Conservation (phyloP, 1,140 invertebrate species). For the Chlorops oryzae region DNA sequence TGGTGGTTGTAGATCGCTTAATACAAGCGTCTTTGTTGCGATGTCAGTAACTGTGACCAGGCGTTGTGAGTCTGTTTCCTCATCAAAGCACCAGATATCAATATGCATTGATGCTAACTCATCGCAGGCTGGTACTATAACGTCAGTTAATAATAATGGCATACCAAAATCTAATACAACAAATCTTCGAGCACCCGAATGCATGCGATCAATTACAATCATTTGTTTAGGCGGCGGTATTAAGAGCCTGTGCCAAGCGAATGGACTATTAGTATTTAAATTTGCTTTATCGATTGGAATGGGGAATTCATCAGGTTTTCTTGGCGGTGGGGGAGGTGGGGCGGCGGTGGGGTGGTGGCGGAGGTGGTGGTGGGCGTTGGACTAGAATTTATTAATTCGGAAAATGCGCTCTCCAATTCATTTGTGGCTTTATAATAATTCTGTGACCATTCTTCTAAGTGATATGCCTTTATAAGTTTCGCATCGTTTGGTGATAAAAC, state of each 20-base stretch:
- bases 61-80: slow-evolving; percentile 75
- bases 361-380: too few species aligned
- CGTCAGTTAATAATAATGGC: slow-evolving; percentile 76
- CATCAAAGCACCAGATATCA: slow-evolving; percentile 80
- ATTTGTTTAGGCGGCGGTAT: slow-evolving; percentile 72
- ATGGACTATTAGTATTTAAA: slow-evolving; percentile 30
- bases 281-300: slow-evolving; percentile 7
- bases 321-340: too few species aligned
- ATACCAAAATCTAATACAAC: slow-evolving; percentile 87
- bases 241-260: slow-evolving; percentile 71
- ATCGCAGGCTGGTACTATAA: slow-evolving; percentile 76
- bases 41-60: slow-evolving; percentile 84
- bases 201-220: slow-evolving; percentile 88
- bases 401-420: too few species aligned
- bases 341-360: too few species aligned
- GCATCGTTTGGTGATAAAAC: too few species aligned
- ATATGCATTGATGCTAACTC: slow-evolving; percentile 82
- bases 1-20: slow-evolving; percentile 82
- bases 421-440: too few species aligned
- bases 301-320: too few species aligned
- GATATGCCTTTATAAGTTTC: too few species aligned
- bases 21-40: slow-evolving; percentile 69
- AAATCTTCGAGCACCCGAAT: slow-evolving; percentile 79
- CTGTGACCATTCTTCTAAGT: too few species aligned
- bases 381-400: too few species aligned